Evolutionary conservation across 2,113 vertebrate species (phyloP).

Genomic region (Aspidoscelis tigris): DNA sequence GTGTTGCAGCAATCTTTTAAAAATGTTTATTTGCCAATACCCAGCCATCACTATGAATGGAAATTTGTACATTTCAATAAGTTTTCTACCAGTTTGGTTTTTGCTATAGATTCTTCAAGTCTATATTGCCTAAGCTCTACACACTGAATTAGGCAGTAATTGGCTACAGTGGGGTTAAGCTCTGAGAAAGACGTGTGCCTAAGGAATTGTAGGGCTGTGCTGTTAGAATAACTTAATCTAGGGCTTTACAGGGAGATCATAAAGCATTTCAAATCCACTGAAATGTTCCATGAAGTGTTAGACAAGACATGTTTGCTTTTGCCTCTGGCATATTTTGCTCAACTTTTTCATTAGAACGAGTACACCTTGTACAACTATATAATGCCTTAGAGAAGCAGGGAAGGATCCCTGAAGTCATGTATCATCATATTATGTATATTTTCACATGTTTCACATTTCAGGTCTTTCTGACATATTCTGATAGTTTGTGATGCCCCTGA

Average conservation of each 20-base stretch:
- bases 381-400: neutral
- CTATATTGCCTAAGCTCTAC: neutral
- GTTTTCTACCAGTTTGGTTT: neutral
- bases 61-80: neutral
- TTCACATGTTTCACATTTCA: neutral
- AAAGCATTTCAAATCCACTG: conserved; percentile 16
- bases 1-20: neutral
- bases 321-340: conserved; percentile 13
- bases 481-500: neutral
- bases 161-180: conserved; percentile 18
- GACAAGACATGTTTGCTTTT: conserved; percentile 17
- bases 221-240: conserved; percentile 14
- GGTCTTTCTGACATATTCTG: too few species aligned
- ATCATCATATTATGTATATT: neutral
- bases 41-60: neutral
- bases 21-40: neutral
- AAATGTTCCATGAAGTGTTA: neutral
- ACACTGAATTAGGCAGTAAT: conserved; percentile 5
- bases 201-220: conserved; percentile 6
- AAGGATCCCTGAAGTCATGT: too few species aligned
- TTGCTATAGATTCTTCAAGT: neutral
- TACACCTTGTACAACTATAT: neutral
- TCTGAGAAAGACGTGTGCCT: neutral
- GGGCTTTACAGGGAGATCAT: conserved; percentile 16
- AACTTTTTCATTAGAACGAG: conserved; percentile 18